Evolutionary conservation across 2,797 vertebrate genomes (phyloP), one percentile per base, ranked within the genome.

Genomic region (Xenops minutus): DNA sequence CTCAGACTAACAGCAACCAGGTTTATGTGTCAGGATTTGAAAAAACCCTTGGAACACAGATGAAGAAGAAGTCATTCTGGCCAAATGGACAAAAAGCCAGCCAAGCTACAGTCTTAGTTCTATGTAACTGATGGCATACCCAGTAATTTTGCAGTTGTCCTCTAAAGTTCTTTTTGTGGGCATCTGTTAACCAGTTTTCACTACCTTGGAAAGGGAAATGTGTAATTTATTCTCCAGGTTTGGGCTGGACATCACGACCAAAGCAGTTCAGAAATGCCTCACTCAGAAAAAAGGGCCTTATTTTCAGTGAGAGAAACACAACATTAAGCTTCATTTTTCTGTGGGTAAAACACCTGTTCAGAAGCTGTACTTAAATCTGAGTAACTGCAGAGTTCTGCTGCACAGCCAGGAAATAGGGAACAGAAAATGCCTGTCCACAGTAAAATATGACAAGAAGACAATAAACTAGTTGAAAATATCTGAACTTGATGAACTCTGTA

Each of bases 51-150:
- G 21, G 11, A 76, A 61, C 12, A 43, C 20, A 54, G 43, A 4
- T 20, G 39, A 82, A 52, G 41, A 56, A 52, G 52, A 72, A 17
- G 21, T 72, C 5, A 51, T 37, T 79, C 7, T 23, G 19, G 36
- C 30, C 12, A 43, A 55, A 43, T 0, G 4, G 37, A 64, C 41
- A n/a, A 79, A 85, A 80, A 43, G 26, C 5, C 39, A 74, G 17
- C 12, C 16, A 18, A 90, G 36, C 21, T 18, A n/a, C 3, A 34
- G 13, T 37, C 43, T 71, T 62, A 63, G 46, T 55, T 63, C 43
- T 39, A 29, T 4, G 11, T 54, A n/a, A 29, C 3, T 41, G 46
- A 79, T 26, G 18, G 17, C 20, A 54, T 0, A 2, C 4, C 19
- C 52, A 51, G 12, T 34, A 32, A 85, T 73, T 86, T 58, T 62